Conservation (phyloP, 2,113 vertebrate genomes). For the Argyrosomus japonicus region DNA sequence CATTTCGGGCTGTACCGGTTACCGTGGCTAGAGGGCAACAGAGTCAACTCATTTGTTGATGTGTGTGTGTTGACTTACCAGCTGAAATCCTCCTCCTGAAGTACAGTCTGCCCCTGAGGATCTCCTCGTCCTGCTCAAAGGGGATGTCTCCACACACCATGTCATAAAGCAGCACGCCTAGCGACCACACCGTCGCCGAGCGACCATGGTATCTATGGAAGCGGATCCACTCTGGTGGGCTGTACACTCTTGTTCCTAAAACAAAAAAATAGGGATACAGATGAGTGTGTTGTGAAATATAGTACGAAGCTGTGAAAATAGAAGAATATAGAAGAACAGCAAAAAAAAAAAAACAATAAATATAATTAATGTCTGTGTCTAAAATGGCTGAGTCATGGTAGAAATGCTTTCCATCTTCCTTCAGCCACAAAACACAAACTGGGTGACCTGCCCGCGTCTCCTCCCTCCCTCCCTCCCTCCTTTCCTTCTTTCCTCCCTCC, state of each 20-base stretch:
- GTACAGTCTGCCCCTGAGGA: conserved; percentile 90
- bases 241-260: conserved; percentile 95
- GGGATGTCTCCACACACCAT: conserved; percentile 99
- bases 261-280: background rate
- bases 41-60: conserved; percentile 13
- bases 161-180: conserved; percentile 96
- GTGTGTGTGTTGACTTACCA: conserved; percentile 81
- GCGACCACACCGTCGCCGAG: conserved; percentile 96
- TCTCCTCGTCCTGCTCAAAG: conserved; percentile 98
- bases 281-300: background rate
- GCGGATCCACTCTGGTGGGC: conserved; percentile 97
- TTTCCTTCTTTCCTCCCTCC: conserved; percentile 12
- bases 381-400: conserved; percentile 71
- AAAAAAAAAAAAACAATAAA: background rate
- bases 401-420: conserved; percentile 62
- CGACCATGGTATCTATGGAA: conserved; percentile 97
- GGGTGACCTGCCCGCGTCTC: conserved; percentile 55
- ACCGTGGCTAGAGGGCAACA: conserved; percentile 69
- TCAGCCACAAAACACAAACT: conserved; percentile 58
- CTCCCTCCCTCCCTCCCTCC: conserved; percentile 56
- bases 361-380: conserved; percentile 26
- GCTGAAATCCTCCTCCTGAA: conserved; percentile 94
- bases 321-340: background rate
- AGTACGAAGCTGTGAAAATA: background rate
- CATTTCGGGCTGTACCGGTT: conserved; percentile 37